phyloP scores from a whole-genome alignment of 2,888 invertebrate species.

The Siphonodentalium dalli region DNA sequence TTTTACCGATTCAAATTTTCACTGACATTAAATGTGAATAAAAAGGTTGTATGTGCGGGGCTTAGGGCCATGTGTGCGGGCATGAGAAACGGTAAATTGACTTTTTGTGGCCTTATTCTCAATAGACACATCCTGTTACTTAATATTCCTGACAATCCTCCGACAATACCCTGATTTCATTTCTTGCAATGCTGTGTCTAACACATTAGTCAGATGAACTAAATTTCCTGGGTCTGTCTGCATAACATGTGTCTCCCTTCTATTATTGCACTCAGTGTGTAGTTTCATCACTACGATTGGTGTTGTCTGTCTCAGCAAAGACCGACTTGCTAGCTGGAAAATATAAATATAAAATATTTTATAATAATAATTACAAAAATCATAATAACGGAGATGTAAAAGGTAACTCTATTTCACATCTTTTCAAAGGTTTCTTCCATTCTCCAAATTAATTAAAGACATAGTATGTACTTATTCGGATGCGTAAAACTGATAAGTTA shows the following conservation, averaged over 20 bases:
- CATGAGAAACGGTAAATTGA: too few relatives aligned
- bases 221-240: constrained; percentile 73
- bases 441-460: too few relatives aligned
- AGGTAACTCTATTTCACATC: neutral
- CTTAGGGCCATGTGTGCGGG: too few relatives aligned
- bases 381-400: too few relatives aligned
- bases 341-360: neutral
- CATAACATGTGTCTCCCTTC: constrained; percentile 45
- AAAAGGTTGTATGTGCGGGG: too few relatives aligned
- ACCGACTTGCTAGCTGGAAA: constrained; percentile 57
- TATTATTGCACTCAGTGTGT: constrained; percentile 46
- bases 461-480: too few relatives aligned
- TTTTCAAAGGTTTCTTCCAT: too few relatives aligned
- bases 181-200: constrained; percentile 73
- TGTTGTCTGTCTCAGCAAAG: constrained; percentile 51
- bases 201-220: constrained; percentile 71
- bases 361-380: neutral
- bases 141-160: constrained; percentile 63
- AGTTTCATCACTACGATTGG: constrained; percentile 55
- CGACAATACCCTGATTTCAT: constrained; percentile 70
- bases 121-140: too few relatives aligned
- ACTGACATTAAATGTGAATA: too few relatives aligned
- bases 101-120: too few relatives aligned
- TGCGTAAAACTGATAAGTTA: too few relatives aligned
- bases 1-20: too few relatives aligned